phyloP scores from a whole-genome alignment of 2,113 vertebrate genomes.

The Gadus chalcogrammus region DNA sequence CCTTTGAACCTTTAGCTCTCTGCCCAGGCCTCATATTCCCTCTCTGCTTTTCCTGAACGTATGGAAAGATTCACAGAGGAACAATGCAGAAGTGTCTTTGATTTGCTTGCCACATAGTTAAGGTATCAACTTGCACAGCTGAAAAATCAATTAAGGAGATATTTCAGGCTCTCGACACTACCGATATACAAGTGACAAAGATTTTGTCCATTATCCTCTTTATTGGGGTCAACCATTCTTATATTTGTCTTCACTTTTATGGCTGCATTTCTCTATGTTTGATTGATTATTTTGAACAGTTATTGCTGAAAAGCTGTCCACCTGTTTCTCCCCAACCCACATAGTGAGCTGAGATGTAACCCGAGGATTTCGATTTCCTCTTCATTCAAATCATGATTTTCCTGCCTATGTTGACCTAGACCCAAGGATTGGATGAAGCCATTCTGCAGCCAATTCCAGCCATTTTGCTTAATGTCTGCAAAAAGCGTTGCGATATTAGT shows the following conservation, averaged over 20 bases:
- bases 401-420: slow-evolving; percentile 24
- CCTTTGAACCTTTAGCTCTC: slow-evolving; percentile 14
- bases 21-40: slow-evolving; percentile 1
- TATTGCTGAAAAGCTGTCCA: slow-evolving; percentile 32
- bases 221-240: slow-evolving; percentile 15
- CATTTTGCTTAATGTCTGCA: not conserved
- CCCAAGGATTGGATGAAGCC: slow-evolving; percentile 6
- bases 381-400: not conserved
- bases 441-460: slow-evolving; percentile 17
- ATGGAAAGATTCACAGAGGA: too few species aligned
- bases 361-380: slow-evolving; percentile 10
- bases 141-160: slow-evolving; percentile 40
- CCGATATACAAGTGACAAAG: not conserved
- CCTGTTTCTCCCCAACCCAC: slow-evolving; percentile 21
- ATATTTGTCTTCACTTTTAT: not conserved
- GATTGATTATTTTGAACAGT: slow-evolving; percentile 37
- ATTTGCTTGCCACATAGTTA: too few species aligned
- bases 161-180: slow-evolving; percentile 10
- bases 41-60: not conserved
- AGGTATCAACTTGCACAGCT: slow-evolving; percentile 35
- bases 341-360: slow-evolving; percentile 38
- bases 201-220: slow-evolving; percentile 10
- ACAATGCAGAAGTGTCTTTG: too few species aligned
- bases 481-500: slow-evolving; percentile 7
- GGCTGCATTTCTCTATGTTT: slow-evolving; percentile 2